These are phyloP conservation scores for Oryzias melastigma DNA, from an alignment of 2,113 vertebrate genomes.

Conservation along the genomic window DNA sequence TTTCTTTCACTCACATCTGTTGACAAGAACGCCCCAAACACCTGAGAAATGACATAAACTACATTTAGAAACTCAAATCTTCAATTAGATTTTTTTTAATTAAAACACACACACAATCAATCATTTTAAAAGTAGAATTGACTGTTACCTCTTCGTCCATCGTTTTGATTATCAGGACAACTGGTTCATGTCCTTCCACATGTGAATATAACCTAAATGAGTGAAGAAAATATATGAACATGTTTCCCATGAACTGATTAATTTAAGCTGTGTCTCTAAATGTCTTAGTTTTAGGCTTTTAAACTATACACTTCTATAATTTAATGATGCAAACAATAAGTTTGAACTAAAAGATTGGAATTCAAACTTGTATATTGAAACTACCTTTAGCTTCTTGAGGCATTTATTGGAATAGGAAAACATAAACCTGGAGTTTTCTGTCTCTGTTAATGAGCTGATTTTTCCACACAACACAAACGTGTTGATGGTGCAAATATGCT, in stretches of 20 bases:
- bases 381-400: not conserved
- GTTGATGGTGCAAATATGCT: conserved; percentile 57
- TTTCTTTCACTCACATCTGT: conserved; percentile 81
- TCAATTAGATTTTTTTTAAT: not conserved
- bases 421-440: not conserved
- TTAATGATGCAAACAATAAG: no score
- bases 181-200: conserved; percentile 81
- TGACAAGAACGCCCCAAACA: conserved; percentile 85
- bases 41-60: conserved; percentile 53
- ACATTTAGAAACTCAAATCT: not conserved
- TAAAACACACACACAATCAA: not conserved
- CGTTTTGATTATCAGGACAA: conserved; percentile 80
- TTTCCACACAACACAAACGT: conserved; percentile 37
- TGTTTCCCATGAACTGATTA: not conserved
- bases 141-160: conserved; percentile 74
- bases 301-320: no score
- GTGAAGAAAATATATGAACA: not conserved
- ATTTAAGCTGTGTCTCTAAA: not conserved
- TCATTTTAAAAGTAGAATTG: not conserved
- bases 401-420: not conserved
- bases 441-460: conserved; percentile 13
- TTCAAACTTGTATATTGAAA: no score
- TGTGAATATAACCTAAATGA: conserved; percentile 77
- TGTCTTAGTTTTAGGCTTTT: not conserved
- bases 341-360: no score